phyloP scores from a whole-genome alignment of 2,888 invertebrate species.

The Ferdinandea cuprea region DNA sequence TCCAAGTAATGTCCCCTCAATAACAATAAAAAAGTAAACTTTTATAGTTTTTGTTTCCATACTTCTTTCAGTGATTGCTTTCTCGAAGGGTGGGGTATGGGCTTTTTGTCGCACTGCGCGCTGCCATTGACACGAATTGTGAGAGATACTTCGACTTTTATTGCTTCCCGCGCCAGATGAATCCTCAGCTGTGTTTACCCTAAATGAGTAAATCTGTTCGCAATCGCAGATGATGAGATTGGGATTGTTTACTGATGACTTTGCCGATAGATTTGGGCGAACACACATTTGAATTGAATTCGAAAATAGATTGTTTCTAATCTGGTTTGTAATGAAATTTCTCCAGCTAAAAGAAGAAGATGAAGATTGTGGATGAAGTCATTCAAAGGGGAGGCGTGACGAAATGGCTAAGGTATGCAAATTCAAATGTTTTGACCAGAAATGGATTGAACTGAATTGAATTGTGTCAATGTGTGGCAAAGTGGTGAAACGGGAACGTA shows the following conservation, averaged over 20 bases:
- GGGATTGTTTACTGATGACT: slow-evolving; percentile 41
- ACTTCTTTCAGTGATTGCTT: slow-evolving; percentile 9
- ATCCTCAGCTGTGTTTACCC: slow-evolving; percentile 29
- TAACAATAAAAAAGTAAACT: slow-evolving; percentile 58
- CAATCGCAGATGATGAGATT: slow-evolving; percentile 40
- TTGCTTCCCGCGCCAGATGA: slow-evolving; percentile 17
- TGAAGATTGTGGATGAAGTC: too few relatives aligned
- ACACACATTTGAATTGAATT: slow-evolving; percentile 25
- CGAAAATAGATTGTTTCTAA: slow-evolving; percentile 24
- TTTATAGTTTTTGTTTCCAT: slow-evolving; percentile 52
- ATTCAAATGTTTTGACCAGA: neutral
- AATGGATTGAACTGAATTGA: neutral
- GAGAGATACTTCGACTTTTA: slow-evolving; percentile 46
- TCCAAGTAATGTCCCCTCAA: slow-evolving; percentile 48
- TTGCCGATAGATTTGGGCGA: slow-evolving; percentile 24
- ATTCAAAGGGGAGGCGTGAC: neutral
- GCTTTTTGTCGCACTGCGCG: neutral
- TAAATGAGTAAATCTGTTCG: slow-evolving; percentile 39
- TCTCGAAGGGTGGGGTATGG: neutral
- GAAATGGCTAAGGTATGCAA: neutral
- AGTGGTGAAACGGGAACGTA: too few relatives aligned
- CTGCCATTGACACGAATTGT: slow-evolving; percentile 62
- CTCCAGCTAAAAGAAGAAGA: neutral
- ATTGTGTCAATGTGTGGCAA: neutral
- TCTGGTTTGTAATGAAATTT: slow-evolving; percentile 8